Conservation (phyloP, 2,888 invertebrate genomes). For the Dasypogon diadema region DNA sequence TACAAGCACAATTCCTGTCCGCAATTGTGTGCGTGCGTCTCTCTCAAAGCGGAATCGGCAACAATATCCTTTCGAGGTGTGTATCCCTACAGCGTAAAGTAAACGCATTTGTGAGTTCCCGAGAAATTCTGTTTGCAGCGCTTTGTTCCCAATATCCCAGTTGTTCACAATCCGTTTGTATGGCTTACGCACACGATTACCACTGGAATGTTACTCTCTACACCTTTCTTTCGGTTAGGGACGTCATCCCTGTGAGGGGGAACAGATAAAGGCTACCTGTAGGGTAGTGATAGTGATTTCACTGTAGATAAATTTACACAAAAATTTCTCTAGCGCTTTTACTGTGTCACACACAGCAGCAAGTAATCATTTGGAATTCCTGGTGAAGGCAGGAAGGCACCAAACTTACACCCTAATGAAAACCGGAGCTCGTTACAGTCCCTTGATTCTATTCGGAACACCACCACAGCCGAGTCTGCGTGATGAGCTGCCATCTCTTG, state of each 20-base stretch:
- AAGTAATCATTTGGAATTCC: neutral
- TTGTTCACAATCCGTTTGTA: constrained; percentile 7
- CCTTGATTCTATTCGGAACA: neutral
- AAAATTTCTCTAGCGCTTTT: constrained; percentile 4
- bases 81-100: neutral
- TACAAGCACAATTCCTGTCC: neutral
- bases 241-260: neutral
- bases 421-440: neutral
- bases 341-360: neutral
- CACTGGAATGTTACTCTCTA: constrained; percentile 13
- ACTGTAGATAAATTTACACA: neutral
- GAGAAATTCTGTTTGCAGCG: neutral
- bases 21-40: too few species aligned
- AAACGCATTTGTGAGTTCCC: neutral
- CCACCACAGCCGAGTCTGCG: neutral
- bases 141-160: neutral
- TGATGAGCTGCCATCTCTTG: neutral
- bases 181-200: neutral
- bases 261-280: constrained; percentile 35
- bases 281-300: constrained; percentile 6
- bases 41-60: neutral
- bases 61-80: constrained; percentile 35
- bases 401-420: neutral
- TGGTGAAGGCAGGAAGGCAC: neutral
- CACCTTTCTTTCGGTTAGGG: constrained; percentile 16